Evolutionary conservation across 2,113 vertebrate genomes (phyloP).

Genomic region (Chlamydotis undulata): DNA sequence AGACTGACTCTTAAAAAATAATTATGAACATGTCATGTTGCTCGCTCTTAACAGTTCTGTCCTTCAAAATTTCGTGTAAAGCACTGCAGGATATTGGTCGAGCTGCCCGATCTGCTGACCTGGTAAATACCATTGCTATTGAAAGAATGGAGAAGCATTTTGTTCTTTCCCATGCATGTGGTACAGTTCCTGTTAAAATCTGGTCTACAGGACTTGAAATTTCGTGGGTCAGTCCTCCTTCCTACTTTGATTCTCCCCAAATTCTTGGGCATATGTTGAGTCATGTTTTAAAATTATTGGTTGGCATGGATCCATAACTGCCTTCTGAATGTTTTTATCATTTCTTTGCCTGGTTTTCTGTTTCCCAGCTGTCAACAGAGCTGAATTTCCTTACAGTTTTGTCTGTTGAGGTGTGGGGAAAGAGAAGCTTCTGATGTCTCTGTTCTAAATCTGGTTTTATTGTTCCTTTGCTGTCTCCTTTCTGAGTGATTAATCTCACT

Average conservation of each 20-base stretch:
- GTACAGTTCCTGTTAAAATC: neutral
- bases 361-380: neutral
- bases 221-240: neutral
- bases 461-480: slow-evolving; percentile 12
- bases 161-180: neutral
- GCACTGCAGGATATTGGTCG: neutral
- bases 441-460: slow-evolving; percentile 22
- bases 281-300: neutral
- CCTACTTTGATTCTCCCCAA: neutral
- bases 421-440: neutral
- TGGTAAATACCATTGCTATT: neutral
- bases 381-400: neutral
- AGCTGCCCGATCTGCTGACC: neutral
- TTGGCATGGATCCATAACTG: neutral
- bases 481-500: slow-evolving; percentile 17
- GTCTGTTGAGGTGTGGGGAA: neutral
- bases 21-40: neutral
- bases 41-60: neutral
- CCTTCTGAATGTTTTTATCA: neutral
- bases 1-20: neutral
- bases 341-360: neutral
- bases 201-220: neutral
- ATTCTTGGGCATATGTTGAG: neutral
- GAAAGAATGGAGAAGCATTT: neutral
- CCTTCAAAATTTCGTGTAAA: neutral